Evolutionary conservation across 1,140 invertebrate genomes (phyloP), one percentile per base, ranked within the genome.

Genomic region (Globodera ellingtonae): DNA sequence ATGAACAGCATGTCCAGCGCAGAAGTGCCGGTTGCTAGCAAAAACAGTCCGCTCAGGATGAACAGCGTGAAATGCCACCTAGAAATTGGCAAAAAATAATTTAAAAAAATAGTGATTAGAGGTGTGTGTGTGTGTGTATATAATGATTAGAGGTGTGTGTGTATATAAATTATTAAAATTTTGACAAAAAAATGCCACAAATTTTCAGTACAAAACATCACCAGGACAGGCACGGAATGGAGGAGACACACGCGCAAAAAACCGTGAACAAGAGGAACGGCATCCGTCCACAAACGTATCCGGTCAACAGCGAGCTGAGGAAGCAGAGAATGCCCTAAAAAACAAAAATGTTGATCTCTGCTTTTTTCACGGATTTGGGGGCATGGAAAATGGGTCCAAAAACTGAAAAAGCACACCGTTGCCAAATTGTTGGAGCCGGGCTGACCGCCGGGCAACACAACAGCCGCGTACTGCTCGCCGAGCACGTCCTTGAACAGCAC

Each of bases 21-120:
- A 67, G 96, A 96, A 72, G 98, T 94, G 44, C 95, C 90, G 0
- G 97, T 97, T 18, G 97, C 95, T 48, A 98, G 91, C 76, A 95
- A 95, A 91, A 99, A 99, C 80, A 98, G 94, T 79, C 97, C 97
- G 83, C 95, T 97, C 89, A 99, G 95, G 86, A 95, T 97, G 91
- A 99, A 97, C 94, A 98, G 96, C 72, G 96, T 96, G 91, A 99
- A 99, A 91, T 99, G 99, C 97, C 97, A 99, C 92, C 93, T 93
- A 62, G 48, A 89, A 75, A 35, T 44, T 10, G 70, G 46, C 7
- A 52, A 74, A 52, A 59, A 52, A n/a, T 5, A 4, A 50, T 74
- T 9, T 56, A 9, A 9, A 72, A 72, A 35, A 24, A 48, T 44
- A 18, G 46, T 0, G 21, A 35, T n/a, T n/a, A n/a, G n/a, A n/a